Percentiles rank a stretch among this genome's conserved stretches.
These are phyloP conservation scores for Trachurus trachurus DNA, from an alignment of 2,797 vertebrate genomes.

Conservation along the genomic window DNA sequence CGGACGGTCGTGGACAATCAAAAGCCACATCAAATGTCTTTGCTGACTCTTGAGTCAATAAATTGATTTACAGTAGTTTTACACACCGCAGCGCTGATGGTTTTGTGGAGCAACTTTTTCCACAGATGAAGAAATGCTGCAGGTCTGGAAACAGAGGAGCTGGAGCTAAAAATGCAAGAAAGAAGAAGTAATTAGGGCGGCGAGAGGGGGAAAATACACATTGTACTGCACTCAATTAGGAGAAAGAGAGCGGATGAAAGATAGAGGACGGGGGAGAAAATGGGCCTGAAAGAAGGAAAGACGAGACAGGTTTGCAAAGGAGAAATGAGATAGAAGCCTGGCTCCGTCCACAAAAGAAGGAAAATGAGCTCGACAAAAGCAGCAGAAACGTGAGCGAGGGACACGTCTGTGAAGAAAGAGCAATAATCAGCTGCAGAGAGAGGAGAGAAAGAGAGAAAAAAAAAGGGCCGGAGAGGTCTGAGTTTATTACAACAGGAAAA, in stretches of 20 bases:
- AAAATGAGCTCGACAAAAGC: slow-evolving; percentile 29
- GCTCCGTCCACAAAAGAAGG: slow-evolving; percentile 46
- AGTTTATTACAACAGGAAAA: slow-evolving; percentile 16
- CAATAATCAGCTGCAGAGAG: slow-evolving; percentile 27
- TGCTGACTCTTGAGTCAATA: background rate
- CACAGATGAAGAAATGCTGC: background rate
- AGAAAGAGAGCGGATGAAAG: slow-evolving; percentile 17
- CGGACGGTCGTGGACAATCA: background rate
- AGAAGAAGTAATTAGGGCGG: background rate
- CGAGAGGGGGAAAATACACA: slow-evolving; percentile 1
- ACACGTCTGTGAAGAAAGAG: slow-evolving; percentile 28
- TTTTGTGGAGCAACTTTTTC: background rate
- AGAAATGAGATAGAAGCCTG: slow-evolving; percentile 33
- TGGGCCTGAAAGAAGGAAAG: slow-evolving; percentile 22
- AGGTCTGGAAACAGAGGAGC: background rate
- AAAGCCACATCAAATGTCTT: background rate
- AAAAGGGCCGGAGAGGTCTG: slow-evolving; percentile 27
- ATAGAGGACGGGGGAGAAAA: slow-evolving; percentile 32
- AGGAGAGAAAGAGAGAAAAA: background rate
- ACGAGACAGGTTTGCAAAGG: slow-evolving; percentile 11
- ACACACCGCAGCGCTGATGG: background rate
- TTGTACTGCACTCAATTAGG: background rate
- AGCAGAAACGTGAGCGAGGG: background rate
- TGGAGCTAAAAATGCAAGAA: background rate
- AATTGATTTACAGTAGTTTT: too few species aligned